These are phyloP conservation scores for Lordiphosa mommai DNA, from an alignment of 1,140 invertebrate genomes.

Conservation along the genomic window DNA sequence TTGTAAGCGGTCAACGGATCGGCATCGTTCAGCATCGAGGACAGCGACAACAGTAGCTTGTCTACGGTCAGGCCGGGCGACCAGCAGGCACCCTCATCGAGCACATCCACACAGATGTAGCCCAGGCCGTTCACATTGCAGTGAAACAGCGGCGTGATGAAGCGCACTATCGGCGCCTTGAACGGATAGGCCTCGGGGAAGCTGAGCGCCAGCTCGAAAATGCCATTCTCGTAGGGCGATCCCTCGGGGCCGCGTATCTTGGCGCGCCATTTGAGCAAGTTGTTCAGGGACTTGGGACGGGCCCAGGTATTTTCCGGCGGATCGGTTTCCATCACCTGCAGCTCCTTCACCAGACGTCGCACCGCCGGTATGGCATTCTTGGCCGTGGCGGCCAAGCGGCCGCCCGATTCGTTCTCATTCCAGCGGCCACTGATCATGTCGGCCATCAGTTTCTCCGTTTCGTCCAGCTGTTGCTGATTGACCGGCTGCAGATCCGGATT, in stretches of 20 bases:
- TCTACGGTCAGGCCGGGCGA: constrained; percentile 12
- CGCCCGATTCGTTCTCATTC: not conserved
- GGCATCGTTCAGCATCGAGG: constrained; percentile 12
- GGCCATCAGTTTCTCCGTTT: not conserved
- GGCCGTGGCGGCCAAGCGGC: not conserved
- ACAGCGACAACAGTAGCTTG: constrained; percentile 19
- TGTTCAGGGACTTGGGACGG: constrained; percentile 18
- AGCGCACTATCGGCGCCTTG: constrained; percentile 85
- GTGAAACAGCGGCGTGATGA: constrained; percentile 88
- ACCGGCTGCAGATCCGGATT: no score
- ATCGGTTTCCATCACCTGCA: constrained; percentile 13
- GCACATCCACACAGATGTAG: constrained; percentile 15
- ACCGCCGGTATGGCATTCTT: constrained; percentile 12
- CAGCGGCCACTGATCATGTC: not conserved
- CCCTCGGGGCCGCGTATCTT: constrained; percentile 20
- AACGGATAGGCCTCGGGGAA: constrained; percentile 35
- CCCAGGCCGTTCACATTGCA: constrained; percentile 18
- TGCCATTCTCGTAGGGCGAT: constrained; percentile 16
- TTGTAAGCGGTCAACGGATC: constrained; percentile 10
- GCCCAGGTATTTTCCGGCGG: constrained; percentile 19
- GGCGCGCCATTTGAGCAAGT: constrained; percentile 17
- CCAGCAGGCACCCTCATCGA: constrained; percentile 15
- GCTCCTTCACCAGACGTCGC: constrained; percentile 11
- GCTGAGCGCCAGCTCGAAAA: constrained; percentile 14
- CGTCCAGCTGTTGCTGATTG: not conserved